A percentile compares a stretch with the other conserved stretches of the same genome.
Conservation (phyloP, 2,888 invertebrate species). For the Acanthosoma haemorrhoidale region DNA sequence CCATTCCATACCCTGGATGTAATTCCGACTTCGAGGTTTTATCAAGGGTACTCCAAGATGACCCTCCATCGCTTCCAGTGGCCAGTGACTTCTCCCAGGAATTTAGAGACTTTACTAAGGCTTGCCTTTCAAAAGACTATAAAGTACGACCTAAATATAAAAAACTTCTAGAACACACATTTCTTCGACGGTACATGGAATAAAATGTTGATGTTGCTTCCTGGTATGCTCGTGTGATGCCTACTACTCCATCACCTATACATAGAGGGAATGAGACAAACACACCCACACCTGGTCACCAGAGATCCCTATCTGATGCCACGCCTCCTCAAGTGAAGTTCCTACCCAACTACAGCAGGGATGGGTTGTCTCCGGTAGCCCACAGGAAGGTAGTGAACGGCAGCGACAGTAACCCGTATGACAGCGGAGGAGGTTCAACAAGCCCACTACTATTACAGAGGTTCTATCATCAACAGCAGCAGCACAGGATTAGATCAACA, state of each 20-base stretch:
- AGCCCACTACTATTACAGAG: conserved; percentile 72
- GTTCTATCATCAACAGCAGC: conserved; percentile 73
- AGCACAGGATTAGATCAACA: conserved; percentile 49
- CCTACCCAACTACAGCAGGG: neutral
- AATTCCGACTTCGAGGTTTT: conserved; percentile 97
- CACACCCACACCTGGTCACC: conserved; percentile 27
- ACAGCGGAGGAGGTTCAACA: conserved; percentile 57
- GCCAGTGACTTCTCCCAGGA: conserved; percentile 75
- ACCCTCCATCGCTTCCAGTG: conserved; percentile 77
- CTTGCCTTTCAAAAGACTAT: conserved; percentile 92
- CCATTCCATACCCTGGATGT: conserved; percentile 91
- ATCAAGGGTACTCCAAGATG: conserved; percentile 83
- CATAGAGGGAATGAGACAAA: conserved; percentile 25
- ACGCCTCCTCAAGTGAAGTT: conserved; percentile 32
- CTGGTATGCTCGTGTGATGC: conserved; percentile 63
- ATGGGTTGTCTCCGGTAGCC: conserved; percentile 18
- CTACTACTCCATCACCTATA: conserved; percentile 34
- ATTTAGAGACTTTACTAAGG: conserved; percentile 84
- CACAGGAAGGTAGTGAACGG: conserved; percentile 27
- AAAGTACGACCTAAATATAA: conserved; percentile 89
- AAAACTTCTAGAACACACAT: conserved; percentile 79
- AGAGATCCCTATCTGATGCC: conserved; percentile 35
- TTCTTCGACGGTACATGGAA: conserved; percentile 73
- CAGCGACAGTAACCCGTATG: neutral
- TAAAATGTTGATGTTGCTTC: conserved; percentile 67